Conservation (phyloP, 2,113 vertebrate species). For the Meriones unguiculatus region DNA sequence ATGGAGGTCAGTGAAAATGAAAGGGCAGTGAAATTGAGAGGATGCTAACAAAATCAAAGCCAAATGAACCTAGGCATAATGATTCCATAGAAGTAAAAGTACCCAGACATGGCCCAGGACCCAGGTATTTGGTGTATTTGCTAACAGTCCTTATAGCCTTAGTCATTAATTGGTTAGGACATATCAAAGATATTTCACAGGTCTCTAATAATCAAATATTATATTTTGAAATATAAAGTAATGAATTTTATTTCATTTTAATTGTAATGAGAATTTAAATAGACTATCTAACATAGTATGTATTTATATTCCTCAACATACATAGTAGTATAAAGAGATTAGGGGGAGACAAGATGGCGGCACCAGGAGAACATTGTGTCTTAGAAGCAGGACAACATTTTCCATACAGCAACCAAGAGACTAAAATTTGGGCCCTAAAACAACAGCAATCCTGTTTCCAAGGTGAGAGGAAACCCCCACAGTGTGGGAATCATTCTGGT, state of each 20-base stretch:
- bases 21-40: background rate
- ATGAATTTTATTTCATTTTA: background rate
- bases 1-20: background rate
- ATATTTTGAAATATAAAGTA: background rate
- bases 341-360: too few species aligned
- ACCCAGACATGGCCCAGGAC: background rate
- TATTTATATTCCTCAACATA: background rate
- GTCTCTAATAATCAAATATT: background rate
- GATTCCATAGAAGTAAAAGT: background rate
- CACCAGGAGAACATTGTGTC: too few species aligned
- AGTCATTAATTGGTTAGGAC: background rate
- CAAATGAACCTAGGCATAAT: background rate
- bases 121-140: background rate
- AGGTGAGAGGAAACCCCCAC: too few species aligned
- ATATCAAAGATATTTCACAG: background rate
- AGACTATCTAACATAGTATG: background rate
- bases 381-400: too few species aligned
- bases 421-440: too few species aligned
- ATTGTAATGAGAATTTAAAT: background rate
- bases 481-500: too few species aligned
- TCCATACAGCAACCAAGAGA: too few species aligned
- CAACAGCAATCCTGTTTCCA: too few species aligned
- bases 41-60: background rate
- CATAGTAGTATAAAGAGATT: background rate
- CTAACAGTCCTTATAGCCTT: background rate